Conservation (phyloP, 2,113 vertebrate genomes). For the Antechinus stuartii region DNA sequence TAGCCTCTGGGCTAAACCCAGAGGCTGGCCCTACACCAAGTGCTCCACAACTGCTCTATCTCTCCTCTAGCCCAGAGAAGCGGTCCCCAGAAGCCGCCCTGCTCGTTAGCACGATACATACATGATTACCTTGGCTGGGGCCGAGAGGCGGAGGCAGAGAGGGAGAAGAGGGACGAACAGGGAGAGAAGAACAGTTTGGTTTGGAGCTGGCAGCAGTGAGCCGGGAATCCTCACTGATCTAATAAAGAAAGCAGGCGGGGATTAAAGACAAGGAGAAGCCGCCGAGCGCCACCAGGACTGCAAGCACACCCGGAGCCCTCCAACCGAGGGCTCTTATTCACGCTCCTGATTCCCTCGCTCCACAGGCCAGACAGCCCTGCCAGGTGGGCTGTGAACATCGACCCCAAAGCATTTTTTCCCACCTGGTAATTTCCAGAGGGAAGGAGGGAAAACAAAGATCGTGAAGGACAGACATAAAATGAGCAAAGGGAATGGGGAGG, state of each 20-base stretch:
- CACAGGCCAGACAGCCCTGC: background rate
- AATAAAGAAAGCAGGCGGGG: conserved; percentile 84
- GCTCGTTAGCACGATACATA: conserved; percentile 89
- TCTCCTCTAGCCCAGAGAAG: conserved; percentile 78
- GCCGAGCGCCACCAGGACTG: background rate
- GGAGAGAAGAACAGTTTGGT: conserved; percentile 86
- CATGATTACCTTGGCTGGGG: conserved; percentile 98
- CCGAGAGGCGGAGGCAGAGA: conserved; percentile 91
- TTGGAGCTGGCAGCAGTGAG: conserved; percentile 86
- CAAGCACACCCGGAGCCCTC: conserved; percentile 40
- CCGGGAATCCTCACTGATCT: conserved; percentile 94
- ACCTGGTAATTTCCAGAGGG: background rate
- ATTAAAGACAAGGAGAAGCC: conserved; percentile 71
- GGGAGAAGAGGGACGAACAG: conserved; percentile 86
- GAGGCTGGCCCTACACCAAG: background rate
- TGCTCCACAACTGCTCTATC: background rate
- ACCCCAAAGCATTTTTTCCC: background rate
- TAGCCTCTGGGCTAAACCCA: too few relatives aligned
- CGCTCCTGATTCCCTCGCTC: background rate
- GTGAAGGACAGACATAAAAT: background rate
- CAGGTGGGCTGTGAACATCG: background rate
- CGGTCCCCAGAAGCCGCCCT: conserved; percentile 80
- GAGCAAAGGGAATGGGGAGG: background rate
- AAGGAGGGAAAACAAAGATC: background rate
- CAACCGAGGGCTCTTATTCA: background rate